phyloP scores from a whole-genome alignment of 2,888 invertebrate genomes.

The Chloromyia formosa region DNA sequence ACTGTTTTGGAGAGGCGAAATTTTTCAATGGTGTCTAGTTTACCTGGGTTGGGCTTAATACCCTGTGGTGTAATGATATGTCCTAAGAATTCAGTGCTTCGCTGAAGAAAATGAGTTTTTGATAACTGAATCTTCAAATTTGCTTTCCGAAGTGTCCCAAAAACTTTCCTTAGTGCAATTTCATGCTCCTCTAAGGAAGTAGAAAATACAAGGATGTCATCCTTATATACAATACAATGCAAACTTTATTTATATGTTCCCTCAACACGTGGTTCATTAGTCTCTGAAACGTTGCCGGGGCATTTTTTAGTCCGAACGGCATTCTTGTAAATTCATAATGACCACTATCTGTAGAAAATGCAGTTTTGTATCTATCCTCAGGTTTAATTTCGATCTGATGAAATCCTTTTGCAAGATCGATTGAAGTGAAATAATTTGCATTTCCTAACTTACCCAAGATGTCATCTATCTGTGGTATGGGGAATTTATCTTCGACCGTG shows the following conservation, averaged over 20 bases:
- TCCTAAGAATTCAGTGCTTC: too few species aligned
- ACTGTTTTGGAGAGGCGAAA: too few species aligned
- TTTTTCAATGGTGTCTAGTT: too few species aligned
- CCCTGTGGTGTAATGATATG: too few species aligned
- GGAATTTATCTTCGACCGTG: slow-evolving; percentile 31
- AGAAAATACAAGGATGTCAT: not conserved
- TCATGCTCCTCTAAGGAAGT: not conserved
- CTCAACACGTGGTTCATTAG: not conserved
- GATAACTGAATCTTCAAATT: too few species aligned
- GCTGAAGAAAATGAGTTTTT: too few species aligned
- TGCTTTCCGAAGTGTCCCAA: too few species aligned
- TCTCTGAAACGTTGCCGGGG: not conserved
- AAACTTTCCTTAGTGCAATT: too few species aligned
- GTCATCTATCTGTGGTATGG: slow-evolving; percentile 30
- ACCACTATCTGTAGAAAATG: not conserved
- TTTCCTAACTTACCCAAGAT: slow-evolving; percentile 48
- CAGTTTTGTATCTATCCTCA: slow-evolving; percentile 14
- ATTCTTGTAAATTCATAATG: slow-evolving; percentile 34
- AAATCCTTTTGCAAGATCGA: slow-evolving; percentile 20
- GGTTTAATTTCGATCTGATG: slow-evolving; percentile 18
- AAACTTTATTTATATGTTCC: not conserved
- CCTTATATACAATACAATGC: not conserved
- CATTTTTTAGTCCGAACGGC: slow-evolving; percentile 33
- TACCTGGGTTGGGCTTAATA: too few species aligned
- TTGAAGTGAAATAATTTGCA: not conserved